Percentiles rank a stretch among this genome's conserved stretches.
Conservation (phyloP, 37 sponge, comb jelly and placozoan genomes). For the Crambe crambe region DNA sequence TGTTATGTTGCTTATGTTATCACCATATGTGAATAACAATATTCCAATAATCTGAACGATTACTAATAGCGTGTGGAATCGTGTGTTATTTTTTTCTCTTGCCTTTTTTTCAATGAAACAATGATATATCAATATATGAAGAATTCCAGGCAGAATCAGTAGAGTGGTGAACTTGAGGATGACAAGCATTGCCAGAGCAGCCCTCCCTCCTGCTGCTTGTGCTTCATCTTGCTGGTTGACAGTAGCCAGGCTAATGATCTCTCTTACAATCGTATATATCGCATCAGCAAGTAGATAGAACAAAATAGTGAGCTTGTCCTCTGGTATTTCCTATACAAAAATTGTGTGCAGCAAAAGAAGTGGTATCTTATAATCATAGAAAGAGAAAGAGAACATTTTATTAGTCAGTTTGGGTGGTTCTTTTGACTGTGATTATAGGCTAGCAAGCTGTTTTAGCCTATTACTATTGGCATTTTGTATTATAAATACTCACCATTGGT, state of each 20-base stretch:
- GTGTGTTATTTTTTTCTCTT: background rate
- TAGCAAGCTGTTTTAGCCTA: too few species aligned
- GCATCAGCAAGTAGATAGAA: background rate
- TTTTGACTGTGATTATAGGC: too few species aligned
- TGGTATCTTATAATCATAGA: too few species aligned
- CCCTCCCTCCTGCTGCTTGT: background rate
- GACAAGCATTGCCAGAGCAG: background rate
- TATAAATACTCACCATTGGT: too few species aligned
- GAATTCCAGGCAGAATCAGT: background rate
- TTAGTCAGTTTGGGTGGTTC: too few species aligned
- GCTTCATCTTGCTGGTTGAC: too few species aligned
- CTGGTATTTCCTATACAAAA: too few species aligned
- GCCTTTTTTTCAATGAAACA: background rate
- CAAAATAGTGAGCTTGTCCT: too few species aligned
- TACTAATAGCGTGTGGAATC: background rate
- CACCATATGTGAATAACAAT: background rate
- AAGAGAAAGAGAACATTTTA: too few species aligned
- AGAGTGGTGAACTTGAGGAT: background rate
- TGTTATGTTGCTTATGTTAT: background rate
- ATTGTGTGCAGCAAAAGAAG: too few species aligned
- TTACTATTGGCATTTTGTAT: too few species aligned
- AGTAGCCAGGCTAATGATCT: background rate
- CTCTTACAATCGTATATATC: background rate
- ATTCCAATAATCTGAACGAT: background rate
- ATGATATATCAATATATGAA: too few species aligned